Percentiles rank a stretch among this genome's conserved stretches.
Conservation (phyloP, 2,113 vertebrate species). For the Limnothrissa miodon region DNA sequence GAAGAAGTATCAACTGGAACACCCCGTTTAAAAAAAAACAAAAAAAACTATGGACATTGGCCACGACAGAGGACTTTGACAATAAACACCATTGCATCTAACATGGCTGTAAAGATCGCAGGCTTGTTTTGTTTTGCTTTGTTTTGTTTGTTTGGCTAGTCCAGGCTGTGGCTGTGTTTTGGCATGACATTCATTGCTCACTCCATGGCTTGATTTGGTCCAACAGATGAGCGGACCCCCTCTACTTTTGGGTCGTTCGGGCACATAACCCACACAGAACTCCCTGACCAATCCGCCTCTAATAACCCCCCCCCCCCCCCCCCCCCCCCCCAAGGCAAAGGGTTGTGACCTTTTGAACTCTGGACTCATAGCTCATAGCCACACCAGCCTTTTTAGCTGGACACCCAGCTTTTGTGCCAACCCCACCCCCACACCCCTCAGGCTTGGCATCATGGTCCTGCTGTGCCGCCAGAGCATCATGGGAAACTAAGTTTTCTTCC, state of each 20-base stretch:
- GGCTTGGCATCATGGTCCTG: neutral
- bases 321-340: too few relatives aligned
- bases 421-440: neutral
- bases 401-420: neutral
- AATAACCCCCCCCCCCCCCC: neutral
- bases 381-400: neutral
- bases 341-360: neutral
- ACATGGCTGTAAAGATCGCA: neutral
- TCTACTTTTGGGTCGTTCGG: neutral
- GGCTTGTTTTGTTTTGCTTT: neutral
- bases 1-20: neutral
- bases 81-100: neutral
- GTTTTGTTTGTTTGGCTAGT: neutral
- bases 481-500: neutral
- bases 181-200: neutral
- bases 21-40: neutral
- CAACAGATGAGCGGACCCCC: neutral
- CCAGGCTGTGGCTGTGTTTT: neutral
- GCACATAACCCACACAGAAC: neutral
- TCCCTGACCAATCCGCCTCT: neutral
- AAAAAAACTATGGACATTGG: neutral
- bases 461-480: neutral
- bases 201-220: neutral
- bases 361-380: slow-evolving; percentile 3
- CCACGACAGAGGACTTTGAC: neutral